Base-by-base conservation (phyloP, 2,113 vertebrate genomes). In the Pedetes capensis region DNA sequence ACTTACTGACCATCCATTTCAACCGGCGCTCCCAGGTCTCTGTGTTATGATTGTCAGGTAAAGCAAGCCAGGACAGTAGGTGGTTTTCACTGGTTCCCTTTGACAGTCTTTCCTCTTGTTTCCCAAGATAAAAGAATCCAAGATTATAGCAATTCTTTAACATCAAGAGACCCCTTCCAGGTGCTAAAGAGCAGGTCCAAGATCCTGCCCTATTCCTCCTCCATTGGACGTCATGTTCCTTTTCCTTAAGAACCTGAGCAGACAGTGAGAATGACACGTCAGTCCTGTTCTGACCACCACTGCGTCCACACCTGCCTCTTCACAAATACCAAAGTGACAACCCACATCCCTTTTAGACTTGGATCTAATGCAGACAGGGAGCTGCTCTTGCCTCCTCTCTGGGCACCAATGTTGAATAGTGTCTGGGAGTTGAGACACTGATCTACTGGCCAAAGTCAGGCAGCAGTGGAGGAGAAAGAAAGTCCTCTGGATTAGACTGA, bases 1-100 rank as follows among this genome's bases (percentile, higher is more conserved):
- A 81, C 53, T 76, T 74, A 37, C 51, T 66, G 72, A 81, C 53
- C 49, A 49, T 90, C 87, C 71, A 93, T 75, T 96, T 92, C n/a
- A 69, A 44, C 34, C 5, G 27, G 55, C 66, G 42, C 84, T 88
- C 69, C 93, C 34, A 32, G 88, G 87, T 47, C 78, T 89, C 3
- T 18, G 89, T 68, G 51, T 64, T 63, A 29, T n/a, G n/a, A n/a
- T 25, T 63, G n/a, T 91, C 87, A 63, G 83, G 44, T 85, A 75
- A 79, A 83, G 85, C n/a, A 66, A 91, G 57, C 89, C 37, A 82
- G 42, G 3, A 14, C 6, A 82, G 47, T 42, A 51, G 76, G 69
- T 63, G 20, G 10, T 61, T 84, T 84, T 81, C 27, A 47, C 49
- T 18, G 22, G 16, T 32, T 18, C 32, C 16, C 18, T 44, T 23